Base-by-base conservation (phyloP, 2,113 vertebrate genomes). In the Piaya cayana region DNA sequence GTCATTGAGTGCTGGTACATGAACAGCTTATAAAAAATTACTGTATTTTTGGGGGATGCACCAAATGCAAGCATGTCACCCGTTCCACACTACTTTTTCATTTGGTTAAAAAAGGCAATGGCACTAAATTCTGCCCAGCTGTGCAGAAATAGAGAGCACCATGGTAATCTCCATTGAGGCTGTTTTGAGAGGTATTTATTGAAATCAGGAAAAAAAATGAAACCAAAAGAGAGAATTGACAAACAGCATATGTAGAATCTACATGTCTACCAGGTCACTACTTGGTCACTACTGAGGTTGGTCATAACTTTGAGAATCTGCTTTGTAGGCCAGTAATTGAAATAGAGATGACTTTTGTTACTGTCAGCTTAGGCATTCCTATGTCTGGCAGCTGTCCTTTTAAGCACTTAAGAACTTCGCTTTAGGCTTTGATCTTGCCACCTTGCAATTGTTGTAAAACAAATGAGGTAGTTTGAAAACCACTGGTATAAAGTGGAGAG, bases 1-100 rank as follows among this genome's bases (percentile, higher is more conserved):
- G 64, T 49, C 42, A 71, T 2, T 32, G 59, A 90, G 55, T 43
- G 59, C 27, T 52, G 12, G 55, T 60, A 52, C 70, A 36, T 64
- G 67, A 82, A 53, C 27, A 82, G 55, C 70, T 95, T 15, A 1
- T 82, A 89, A 90, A 92, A 93, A 88, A 50, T 37, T 43, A 25
- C 23, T 67, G 43, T 36, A 74, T 64, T 93, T 96, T 97, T 93
- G 87, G 58, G 74, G 89, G n/a, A 18, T 45, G 58, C 29, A 62
- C 36, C 53, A 47, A 62, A 86, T 74, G 29, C 39, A 50, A 36
- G 82, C 22, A 64, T 47, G 43, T 53, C 8, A 3, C 25, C 43
- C 17, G 30, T 85, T 26, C 94, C 52, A 68, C 47, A 4, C 39
- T 76, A 45, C 2, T 13, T 65, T 50, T 82, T 79, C 32, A 23